Evolutionary conservation across 2,888 invertebrate species (phyloP).

Genomic region (Euplexia lucipara): DNA sequence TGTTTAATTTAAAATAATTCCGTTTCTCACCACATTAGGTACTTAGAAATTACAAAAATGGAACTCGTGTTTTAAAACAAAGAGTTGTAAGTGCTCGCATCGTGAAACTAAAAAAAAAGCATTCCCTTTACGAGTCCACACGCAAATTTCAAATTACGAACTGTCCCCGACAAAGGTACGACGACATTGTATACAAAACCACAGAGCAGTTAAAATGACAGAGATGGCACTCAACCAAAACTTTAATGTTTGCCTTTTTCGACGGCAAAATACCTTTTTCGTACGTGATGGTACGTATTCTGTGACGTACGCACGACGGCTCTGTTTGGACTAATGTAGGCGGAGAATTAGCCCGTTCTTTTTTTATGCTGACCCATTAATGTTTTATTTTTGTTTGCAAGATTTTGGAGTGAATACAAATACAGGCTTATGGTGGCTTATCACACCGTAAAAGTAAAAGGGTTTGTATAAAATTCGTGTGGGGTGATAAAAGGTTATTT

Average conservation of each 20-base stretch:
- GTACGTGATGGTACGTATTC: conserved; percentile 50
- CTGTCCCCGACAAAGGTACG: conserved; percentile 65
- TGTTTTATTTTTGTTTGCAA: conserved; percentile 61
- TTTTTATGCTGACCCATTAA: conserved; percentile 54
- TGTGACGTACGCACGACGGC: conserved; percentile 40
- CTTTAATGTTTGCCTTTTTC: conserved; percentile 66
- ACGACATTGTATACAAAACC: conserved; percentile 65
- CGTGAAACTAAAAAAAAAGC: conserved; percentile 63
- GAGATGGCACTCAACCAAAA: conserved; percentile 65
- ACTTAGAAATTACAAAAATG: conserved; percentile 36
- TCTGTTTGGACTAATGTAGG: conserved; percentile 43
- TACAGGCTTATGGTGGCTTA: conserved; percentile 51
- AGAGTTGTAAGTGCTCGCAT: conserved; percentile 64
- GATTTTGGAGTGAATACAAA: conserved; percentile 59
- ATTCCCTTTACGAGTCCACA: conserved; percentile 67
- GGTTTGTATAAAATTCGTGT: conserved; percentile 35
- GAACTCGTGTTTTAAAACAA: conserved; percentile 59
- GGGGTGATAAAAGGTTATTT: conserved; percentile 24
- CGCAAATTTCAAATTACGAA: conserved; percentile 76
- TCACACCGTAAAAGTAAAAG: conserved; percentile 49
- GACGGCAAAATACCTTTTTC: conserved; percentile 54
- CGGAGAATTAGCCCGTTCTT: conserved; percentile 51
- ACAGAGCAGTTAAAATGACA: conserved; percentile 70
- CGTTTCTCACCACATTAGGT: background rate
- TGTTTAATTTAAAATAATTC: conserved; percentile 31